These are phyloP conservation scores for Schmidtea mediterranea DNA, from an alignment of 1,140 invertebrate genomes.

Conservation along the genomic window DNA sequence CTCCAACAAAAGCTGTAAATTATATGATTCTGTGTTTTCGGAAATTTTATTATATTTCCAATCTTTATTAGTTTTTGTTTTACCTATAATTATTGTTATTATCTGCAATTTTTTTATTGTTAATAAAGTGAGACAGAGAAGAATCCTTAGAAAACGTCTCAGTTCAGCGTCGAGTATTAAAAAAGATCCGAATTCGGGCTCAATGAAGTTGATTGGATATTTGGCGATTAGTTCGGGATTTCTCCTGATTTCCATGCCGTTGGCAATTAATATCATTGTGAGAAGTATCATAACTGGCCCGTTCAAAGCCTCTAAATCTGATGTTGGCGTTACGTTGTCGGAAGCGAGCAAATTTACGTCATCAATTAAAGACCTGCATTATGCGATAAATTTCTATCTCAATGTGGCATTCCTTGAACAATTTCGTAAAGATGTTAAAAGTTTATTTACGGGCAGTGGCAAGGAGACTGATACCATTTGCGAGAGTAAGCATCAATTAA, in stretches of 20 bases:
- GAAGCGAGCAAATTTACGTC: background rate
- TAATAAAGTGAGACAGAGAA: no score
- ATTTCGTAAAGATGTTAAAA: background rate
- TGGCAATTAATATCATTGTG: background rate
- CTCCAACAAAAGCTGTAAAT: background rate
- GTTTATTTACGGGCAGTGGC: no score
- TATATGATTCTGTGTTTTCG: no score
- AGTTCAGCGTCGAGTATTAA: background rate
- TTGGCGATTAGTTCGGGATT: background rate
- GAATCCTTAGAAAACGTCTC: background rate
- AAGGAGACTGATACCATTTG: no score
- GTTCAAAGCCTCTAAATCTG: background rate
- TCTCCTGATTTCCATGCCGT: background rate
- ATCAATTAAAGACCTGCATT: background rate
- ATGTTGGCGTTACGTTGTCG: background rate
- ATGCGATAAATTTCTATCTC: background rate
- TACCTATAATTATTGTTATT: no score
- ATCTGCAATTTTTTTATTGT: no score
- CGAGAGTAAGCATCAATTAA: no score
- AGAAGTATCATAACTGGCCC: background rate
- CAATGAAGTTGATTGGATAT: background rate
- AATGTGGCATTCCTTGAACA: background rate
- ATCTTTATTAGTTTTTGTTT: no score
- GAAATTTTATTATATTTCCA: no score
- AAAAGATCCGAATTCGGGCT: no score